Conservation (phyloP, 2,888 invertebrate species). For the Apamea monoglypha region DNA sequence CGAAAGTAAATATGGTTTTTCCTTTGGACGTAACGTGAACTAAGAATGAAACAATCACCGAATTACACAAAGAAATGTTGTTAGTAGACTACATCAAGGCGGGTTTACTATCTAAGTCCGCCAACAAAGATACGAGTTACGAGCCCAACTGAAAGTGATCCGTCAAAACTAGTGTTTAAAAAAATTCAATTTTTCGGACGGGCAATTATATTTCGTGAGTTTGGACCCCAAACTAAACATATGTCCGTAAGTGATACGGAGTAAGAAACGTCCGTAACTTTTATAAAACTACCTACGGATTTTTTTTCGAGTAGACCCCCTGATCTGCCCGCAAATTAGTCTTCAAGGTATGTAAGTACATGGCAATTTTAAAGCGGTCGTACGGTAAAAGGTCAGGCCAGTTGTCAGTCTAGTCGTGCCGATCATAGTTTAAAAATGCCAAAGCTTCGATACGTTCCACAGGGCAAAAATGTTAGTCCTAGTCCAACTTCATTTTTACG, state of each 20-base stretch:
- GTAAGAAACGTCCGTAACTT: background rate
- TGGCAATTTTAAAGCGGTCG: slow-evolving; percentile 31
- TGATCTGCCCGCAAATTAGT: slow-evolving; percentile 20
- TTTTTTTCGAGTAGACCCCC: background rate
- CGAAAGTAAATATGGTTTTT: slow-evolving; percentile 27
- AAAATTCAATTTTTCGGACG: too few species aligned
- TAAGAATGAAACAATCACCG: slow-evolving; percentile 27
- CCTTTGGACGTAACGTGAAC: slow-evolving; percentile 8
- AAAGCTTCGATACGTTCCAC: slow-evolving; percentile 19
- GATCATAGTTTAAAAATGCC: slow-evolving; percentile 46
- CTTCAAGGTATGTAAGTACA: slow-evolving; percentile 30
- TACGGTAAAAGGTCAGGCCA: slow-evolving; percentile 48
- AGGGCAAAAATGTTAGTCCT: slow-evolving; percentile 18
- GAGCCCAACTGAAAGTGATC: background rate
- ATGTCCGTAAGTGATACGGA: background rate
- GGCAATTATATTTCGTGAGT: too few species aligned
- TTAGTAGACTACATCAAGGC: background rate
- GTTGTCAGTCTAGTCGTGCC: slow-evolving; percentile 34
- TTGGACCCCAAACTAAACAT: background rate
- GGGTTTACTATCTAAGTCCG: background rate
- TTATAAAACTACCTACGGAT: background rate
- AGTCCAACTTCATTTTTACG: slow-evolving; percentile 8
- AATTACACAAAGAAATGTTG: slow-evolving; percentile 19
- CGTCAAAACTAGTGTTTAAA: background rate
- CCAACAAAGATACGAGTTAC: background rate